Percentiles rank a stretch among this genome's conserved stretches.
These are phyloP conservation scores for Lypha dubia DNA, from an alignment of 2,888 invertebrate genomes.

Conservation along the genomic window DNA sequence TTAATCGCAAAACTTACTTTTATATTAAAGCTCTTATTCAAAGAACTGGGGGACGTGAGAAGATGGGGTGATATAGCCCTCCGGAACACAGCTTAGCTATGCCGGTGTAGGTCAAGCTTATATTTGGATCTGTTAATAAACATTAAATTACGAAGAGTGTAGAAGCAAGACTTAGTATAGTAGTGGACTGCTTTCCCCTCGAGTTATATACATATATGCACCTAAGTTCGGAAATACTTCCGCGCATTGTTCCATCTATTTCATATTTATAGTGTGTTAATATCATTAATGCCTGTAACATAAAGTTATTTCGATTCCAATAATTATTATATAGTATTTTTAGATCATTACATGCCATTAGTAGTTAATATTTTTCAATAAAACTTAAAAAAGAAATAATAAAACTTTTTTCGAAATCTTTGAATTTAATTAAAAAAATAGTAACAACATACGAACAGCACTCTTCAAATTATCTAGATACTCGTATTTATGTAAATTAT, in stretches of 20 bases:
- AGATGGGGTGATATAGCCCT: no score
- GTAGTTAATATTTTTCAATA: background rate
- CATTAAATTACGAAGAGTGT: no score
- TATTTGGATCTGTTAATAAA: no score
- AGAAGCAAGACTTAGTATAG: no score
- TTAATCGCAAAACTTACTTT: no score
- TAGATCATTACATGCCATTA: background rate
- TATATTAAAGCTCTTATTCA: no score
- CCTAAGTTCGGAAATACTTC: background rate
- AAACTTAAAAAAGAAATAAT: conserved; percentile 5
- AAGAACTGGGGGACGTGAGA: no score
- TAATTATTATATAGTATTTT: conserved; percentile 2
- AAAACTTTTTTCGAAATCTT: background rate
- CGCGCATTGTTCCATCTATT: background rate
- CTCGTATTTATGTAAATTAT: conserved; percentile 2
- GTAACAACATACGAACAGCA: background rate
- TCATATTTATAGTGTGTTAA: background rate
- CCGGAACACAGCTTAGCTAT: no score
- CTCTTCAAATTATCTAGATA: background rate
- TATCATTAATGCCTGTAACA: background rate
- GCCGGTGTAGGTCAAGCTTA: no score
- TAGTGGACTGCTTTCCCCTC: no score
- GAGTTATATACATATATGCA: no score
- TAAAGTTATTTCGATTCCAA: background rate
- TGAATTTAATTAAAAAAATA: background rate